Percentiles rank a stretch among this genome's conserved stretches.
phyloP scores from a whole-genome alignment of 2,113 vertebrate genomes.

The Haemorhous mexicanus region DNA sequence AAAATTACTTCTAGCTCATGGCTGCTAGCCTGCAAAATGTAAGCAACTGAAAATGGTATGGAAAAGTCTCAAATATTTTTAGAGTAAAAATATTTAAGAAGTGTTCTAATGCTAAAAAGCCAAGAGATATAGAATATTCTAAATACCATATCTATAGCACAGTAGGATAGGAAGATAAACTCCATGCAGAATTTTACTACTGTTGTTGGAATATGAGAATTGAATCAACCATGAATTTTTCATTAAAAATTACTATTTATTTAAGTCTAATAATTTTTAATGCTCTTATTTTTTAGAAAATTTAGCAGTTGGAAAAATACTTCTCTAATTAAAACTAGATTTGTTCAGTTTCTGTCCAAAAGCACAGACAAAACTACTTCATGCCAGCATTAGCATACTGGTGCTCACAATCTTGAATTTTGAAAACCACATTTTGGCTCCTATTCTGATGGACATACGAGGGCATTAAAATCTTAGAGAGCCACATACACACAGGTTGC shows the following conservation, averaged over 20 bases:
- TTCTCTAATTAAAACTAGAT: neutral
- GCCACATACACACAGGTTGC: neutral
- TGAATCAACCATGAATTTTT: neutral
- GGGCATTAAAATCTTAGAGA: neutral
- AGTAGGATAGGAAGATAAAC: neutral
- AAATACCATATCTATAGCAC: fast-evolving
- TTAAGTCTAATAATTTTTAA: neutral
- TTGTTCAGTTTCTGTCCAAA: neutral
- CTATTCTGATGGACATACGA: neutral
- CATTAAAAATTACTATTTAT: neutral
- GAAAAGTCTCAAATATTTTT: neutral
- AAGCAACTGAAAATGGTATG: neutral
- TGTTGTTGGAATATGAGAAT: fast-evolving
- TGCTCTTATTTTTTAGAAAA: neutral
- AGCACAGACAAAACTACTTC: neutral
- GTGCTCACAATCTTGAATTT: neutral
- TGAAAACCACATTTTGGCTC: neutral
- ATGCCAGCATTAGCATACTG: neutral
- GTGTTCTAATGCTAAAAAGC: neutral
- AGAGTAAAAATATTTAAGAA: neutral
- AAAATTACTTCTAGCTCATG: neutral
- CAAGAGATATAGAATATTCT: neutral
- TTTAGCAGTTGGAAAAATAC: fast-evolving
- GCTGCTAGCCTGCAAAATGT: neutral
- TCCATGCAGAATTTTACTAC: neutral